Conservation (phyloP, 2,113 vertebrate genomes). For the Pachycephala philippinensis region DNA sequence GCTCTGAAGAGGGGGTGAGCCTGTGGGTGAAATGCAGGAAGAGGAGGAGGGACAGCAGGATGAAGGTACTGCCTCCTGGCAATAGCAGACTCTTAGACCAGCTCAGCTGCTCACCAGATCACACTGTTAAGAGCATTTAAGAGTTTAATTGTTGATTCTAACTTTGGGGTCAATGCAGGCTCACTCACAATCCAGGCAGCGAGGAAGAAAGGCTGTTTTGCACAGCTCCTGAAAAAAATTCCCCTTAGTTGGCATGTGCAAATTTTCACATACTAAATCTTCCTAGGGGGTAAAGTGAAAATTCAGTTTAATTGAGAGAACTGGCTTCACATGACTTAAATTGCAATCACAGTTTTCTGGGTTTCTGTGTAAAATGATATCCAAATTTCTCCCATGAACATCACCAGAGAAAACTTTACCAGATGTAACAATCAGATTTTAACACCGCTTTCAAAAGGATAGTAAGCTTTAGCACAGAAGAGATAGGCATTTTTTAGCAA, state of each 20-base stretch:
- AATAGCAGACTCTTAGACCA: neutral
- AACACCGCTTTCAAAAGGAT: neutral
- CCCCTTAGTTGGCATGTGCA: neutral
- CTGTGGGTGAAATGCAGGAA: fast-evolving
- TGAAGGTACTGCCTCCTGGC: neutral
- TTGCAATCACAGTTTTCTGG: neutral
- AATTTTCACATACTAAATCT: neutral
- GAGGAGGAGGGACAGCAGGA: neutral
- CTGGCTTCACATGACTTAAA: neutral
- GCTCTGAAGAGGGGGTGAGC: neutral
- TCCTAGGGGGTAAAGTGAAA: neutral
- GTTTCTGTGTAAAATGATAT: neutral
- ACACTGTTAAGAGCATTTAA: neutral
- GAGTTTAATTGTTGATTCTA: neutral
- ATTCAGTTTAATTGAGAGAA: neutral
- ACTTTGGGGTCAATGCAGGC: neutral
- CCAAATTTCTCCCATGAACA: neutral
- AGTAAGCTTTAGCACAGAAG: neutral
- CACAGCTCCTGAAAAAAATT: neutral
- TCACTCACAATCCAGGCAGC: neutral
- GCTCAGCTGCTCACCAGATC: neutral
- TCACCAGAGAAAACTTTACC: neutral
- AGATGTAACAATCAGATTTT: neutral
- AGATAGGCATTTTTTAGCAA: neutral
- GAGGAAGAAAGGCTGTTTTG: neutral